These are phyloP conservation scores for Hoplias malabaricus DNA, from an alignment of 2,113 vertebrate species.

Conservation along the genomic window DNA sequence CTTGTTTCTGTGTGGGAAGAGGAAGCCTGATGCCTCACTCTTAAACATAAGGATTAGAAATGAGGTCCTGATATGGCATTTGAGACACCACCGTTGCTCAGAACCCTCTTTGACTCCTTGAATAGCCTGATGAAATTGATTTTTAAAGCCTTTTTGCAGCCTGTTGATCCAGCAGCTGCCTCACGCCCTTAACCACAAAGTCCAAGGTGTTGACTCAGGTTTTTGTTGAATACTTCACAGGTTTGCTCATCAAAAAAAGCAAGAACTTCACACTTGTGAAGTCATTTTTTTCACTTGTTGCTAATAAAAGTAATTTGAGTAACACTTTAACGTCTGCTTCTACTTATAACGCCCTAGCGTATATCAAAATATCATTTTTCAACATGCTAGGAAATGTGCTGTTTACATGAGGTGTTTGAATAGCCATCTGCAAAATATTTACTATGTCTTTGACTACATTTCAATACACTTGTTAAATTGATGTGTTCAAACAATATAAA, in stretches of 20 bases:
- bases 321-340: no score
- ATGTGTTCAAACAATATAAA: no score
- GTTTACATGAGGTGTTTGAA: no score
- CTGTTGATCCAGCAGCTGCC: not conserved
- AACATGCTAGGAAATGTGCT: no score
- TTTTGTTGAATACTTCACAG: not conserved
- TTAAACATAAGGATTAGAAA: not conserved
- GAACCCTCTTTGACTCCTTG: not conserved
- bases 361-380: no score
- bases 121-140: not conserved
- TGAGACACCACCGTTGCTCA: not conserved
- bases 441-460: no score
- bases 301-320: no score
- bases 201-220: not conserved
- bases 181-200: not conserved
- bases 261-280: not conserved
- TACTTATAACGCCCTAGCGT: no score
- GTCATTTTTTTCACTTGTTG: not conserved
- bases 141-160: not conserved
- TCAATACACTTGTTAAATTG: no score
- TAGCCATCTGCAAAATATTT: no score
- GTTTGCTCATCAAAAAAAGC: no score
- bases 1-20: not conserved
- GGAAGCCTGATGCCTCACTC: not conserved
- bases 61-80: not conserved